These are phyloP conservation scores for Caenorhabditis panamensis DNA, from an alignment of 2,888 invertebrate genomes.

Conservation along the genomic window DNA sequence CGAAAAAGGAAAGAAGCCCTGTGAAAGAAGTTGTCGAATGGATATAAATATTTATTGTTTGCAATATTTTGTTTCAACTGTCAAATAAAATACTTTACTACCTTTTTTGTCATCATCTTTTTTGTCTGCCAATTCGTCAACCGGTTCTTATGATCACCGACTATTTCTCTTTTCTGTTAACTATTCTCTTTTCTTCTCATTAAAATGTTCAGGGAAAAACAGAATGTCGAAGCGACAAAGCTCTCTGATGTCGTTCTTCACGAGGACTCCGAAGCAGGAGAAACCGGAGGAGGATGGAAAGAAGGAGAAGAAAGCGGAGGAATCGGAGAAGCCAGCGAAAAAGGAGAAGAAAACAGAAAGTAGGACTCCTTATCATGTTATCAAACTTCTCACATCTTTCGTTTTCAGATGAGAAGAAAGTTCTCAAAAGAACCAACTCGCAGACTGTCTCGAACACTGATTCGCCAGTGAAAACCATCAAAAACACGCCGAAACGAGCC, in stretches of 20 bases:
- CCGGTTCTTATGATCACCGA: not conserved
- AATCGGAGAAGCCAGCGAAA: not conserved
- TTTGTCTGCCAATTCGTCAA: not conserved
- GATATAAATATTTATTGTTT: constrained; percentile 11
- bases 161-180: not conserved
- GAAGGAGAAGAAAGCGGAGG: not conserved
- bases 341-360: constrained; percentile 3
- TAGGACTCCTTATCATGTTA: too few relatives aligned
- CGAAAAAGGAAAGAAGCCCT: too few relatives aligned
- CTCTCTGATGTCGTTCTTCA: constrained; percentile 57
- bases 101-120: too few relatives aligned
- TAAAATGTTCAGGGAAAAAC: not conserved
- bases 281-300: constrained; percentile 15
- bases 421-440: constrained; percentile 48
- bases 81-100: too few relatives aligned
- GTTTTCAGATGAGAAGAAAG: constrained; percentile 37
- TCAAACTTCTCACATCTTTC: too few relatives aligned
- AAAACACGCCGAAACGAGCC: constrained; percentile 43
- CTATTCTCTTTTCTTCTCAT: constrained; percentile 1
- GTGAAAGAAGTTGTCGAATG: too few relatives aligned
- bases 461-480: constrained; percentile 25
- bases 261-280: constrained; percentile 51
- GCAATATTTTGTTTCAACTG: constrained; percentile 4
- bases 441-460: constrained; percentile 7
- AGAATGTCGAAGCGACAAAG: constrained; percentile 58